These are phyloP conservation scores for Corythaixoides concolor DNA, from an alignment of 2,113 vertebrate species.

Conservation along the genomic window DNA sequence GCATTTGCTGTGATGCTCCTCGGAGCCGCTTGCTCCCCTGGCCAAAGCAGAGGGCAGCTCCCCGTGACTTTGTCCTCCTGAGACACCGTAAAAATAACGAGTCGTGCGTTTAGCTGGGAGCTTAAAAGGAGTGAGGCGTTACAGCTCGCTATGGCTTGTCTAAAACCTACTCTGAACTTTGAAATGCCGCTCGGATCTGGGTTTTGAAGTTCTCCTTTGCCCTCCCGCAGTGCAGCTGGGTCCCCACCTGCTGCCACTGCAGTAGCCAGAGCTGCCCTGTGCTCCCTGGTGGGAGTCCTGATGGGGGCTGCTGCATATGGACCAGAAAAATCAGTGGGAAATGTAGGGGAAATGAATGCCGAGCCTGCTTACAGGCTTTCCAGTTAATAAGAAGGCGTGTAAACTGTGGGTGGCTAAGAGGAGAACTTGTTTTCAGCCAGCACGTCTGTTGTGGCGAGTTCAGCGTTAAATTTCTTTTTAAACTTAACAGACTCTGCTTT, in stretches of 20 bases:
- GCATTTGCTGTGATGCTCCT: neutral
- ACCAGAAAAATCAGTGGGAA: neutral
- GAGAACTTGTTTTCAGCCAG: neutral
- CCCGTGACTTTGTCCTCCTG: neutral
- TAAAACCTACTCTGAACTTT: neutral
- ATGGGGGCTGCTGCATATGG: accelerated
- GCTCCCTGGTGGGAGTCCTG: neutral
- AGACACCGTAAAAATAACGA: neutral
- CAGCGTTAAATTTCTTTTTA: neutral
- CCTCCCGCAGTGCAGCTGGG: accelerated
- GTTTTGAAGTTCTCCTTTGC: neutral
- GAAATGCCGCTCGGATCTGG: neutral
- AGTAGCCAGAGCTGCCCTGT: neutral
- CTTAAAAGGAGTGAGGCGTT: neutral
- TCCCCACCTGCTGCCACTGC: neutral
- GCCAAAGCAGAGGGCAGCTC: neutral
- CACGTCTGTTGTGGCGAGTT: neutral
- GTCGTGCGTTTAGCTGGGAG: neutral
- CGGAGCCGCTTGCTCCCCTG: neutral
- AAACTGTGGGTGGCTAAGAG: neutral
- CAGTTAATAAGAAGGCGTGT: neutral
- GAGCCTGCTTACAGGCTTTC: neutral
- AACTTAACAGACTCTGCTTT: neutral
- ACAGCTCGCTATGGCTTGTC: neutral
- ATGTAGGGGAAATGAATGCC: neutral